These are phyloP conservation scores for Phoebastria nigripes DNA, from an alignment of 2,797 vertebrate genomes.

Conservation along the genomic window DNA sequence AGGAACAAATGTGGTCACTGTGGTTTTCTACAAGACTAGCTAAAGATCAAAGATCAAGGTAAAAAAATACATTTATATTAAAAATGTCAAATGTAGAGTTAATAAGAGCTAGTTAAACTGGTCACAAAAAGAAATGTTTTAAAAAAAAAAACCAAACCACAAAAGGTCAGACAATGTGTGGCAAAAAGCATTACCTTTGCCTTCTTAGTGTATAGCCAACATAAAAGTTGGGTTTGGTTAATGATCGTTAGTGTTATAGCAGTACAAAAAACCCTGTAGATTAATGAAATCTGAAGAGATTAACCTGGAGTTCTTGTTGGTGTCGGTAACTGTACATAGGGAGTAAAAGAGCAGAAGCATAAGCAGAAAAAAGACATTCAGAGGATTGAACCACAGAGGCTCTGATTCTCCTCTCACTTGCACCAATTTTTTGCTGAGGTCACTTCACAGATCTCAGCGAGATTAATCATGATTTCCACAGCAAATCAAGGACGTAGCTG, in stretches of 20 bases:
- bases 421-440: background rate
- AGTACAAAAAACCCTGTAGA: background rate
- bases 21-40: background rate
- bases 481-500: background rate
- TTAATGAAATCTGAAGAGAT: background rate
- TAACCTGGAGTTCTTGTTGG: background rate
- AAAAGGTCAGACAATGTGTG: background rate
- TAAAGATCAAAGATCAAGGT: background rate
- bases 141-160: background rate
- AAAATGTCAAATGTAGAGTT: background rate
- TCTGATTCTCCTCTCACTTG: background rate
- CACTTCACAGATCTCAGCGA: background rate
- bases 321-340: background rate
- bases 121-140: background rate
- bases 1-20: background rate
- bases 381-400: background rate
- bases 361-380: background rate
- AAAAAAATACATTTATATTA: background rate
- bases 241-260: background rate
- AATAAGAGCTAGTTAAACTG: background rate
- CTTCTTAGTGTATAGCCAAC: background rate
- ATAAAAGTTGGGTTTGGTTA: background rate
- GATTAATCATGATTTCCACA: background rate
- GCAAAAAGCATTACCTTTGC: background rate
- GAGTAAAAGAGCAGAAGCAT: background rate